phyloP scores from a whole-genome alignment of 2,888 invertebrate genomes.

The Iphiclides podalirius region DNA sequence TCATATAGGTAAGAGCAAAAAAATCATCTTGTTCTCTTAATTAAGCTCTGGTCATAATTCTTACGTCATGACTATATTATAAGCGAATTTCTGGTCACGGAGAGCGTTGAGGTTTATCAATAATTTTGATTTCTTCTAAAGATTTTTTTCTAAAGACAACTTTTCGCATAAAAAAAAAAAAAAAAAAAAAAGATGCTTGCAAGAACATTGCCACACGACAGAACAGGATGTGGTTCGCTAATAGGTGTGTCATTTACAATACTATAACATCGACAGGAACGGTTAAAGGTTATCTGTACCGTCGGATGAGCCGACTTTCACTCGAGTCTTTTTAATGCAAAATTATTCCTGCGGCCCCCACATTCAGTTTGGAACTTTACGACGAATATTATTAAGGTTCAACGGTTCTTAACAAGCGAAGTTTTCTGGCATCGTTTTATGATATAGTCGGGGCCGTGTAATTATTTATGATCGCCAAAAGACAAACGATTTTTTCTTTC shows the following conservation, averaged over 20 bases:
- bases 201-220: background rate
- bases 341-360: conserved; percentile 2
- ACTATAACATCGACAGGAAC: conserved; percentile 58
- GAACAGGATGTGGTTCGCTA: conserved; percentile 33
- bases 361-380: conserved; percentile 30
- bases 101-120: no score
- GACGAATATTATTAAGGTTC: no score
- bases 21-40: no score
- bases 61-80: no score
- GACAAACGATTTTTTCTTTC: conserved; percentile 3
- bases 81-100: no score
- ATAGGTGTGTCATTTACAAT: conserved; percentile 64
- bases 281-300: conserved; percentile 64
- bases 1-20: no score
- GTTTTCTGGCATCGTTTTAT: conserved; percentile 4
- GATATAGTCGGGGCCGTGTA: conserved; percentile 5
- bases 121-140: no score
- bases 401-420: background rate
- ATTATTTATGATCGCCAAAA: conserved; percentile 12
- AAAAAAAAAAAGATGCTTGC: no score
- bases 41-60: no score
- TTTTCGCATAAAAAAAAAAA: no score
- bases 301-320: conserved; percentile 73
- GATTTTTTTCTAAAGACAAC: no score
- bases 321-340: conserved; percentile 40